Evolutionary conservation across 2,888 invertebrate species (phyloP).

Genomic region (Andrena minutula): DNA sequence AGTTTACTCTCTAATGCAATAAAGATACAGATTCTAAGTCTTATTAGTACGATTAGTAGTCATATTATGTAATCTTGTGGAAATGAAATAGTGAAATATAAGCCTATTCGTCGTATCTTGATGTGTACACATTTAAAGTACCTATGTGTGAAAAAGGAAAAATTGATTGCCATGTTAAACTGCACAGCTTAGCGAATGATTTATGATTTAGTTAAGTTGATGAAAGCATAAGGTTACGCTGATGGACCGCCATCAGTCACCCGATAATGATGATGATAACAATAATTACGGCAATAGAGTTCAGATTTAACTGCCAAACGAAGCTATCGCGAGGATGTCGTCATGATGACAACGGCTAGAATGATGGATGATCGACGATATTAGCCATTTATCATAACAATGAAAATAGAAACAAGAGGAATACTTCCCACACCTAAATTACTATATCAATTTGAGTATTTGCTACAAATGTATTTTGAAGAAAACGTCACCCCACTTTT

Average conservation of each 20-base stretch:
- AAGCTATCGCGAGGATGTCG: conserved; percentile 13
- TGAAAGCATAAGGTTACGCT: conserved; percentile 6
- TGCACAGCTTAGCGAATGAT: neutral
- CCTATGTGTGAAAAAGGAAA: no score
- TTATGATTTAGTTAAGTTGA: conserved; percentile 26
- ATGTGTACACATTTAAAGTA: no score
- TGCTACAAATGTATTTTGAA: no score
- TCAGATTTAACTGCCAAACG: conserved; percentile 22
- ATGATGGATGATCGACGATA: conserved; percentile 26
- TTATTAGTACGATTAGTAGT: no score
- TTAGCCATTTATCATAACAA: conserved; percentile 32
- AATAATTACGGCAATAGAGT: conserved; percentile 28
- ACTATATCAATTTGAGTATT: neutral
- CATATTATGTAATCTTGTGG: no score
- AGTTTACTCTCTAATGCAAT: no score
- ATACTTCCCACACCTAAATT: conserved; percentile 4
- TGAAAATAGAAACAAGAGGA: conserved; percentile 2
- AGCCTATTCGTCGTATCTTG: no score
- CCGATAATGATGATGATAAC: conserved; percentile 6
- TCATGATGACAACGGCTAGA: conserved; percentile 9
- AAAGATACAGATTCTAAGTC: no score
- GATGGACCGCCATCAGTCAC: neutral
- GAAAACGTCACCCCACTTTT: no score
- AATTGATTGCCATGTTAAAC: no score
- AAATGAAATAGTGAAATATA: no score